Evolutionary conservation across 2,113 vertebrate species (phyloP).

Genomic region (Eurypyga helias): DNA sequence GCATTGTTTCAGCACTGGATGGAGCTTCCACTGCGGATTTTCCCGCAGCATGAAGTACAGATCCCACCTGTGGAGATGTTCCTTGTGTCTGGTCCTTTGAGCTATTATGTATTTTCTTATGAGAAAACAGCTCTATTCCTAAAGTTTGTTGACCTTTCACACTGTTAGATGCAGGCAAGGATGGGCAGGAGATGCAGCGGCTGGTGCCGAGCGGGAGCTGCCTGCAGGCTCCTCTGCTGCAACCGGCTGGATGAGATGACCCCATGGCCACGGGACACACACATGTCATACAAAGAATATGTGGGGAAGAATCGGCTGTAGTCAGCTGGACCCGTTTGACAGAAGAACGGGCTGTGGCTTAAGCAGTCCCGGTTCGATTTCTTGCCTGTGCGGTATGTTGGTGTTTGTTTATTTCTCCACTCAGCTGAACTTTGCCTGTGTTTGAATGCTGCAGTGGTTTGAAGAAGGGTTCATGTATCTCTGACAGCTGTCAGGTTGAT

Average conservation of each 20-base stretch:
- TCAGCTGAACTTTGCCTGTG: neutral
- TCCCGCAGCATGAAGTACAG: neutral
- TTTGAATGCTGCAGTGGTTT: neutral
- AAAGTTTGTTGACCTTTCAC: neutral
- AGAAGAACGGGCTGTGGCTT: neutral
- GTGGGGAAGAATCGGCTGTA: neutral
- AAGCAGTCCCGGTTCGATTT: neutral
- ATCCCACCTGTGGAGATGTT: neutral
- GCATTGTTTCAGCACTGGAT: neutral
- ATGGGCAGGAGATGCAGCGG: neutral
- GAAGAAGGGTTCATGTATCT: neutral
- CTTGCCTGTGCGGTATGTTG: neutral
- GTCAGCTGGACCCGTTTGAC: neutral
- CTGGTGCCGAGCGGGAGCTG: rapidly evolving
- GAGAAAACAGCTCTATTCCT: neutral
- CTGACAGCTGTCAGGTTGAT: neutral
- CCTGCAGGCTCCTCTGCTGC: neutral
- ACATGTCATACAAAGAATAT: neutral
- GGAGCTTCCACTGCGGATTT: neutral
- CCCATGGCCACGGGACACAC: rapidly evolving
- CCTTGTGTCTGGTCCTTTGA: neutral
- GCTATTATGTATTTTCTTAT: neutral
- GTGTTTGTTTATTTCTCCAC: neutral
- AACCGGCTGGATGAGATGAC: neutral
- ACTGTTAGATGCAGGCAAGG: neutral